Conservation (phyloP, 2,113 vertebrate genomes). For the Psittacus erithacus region DNA sequence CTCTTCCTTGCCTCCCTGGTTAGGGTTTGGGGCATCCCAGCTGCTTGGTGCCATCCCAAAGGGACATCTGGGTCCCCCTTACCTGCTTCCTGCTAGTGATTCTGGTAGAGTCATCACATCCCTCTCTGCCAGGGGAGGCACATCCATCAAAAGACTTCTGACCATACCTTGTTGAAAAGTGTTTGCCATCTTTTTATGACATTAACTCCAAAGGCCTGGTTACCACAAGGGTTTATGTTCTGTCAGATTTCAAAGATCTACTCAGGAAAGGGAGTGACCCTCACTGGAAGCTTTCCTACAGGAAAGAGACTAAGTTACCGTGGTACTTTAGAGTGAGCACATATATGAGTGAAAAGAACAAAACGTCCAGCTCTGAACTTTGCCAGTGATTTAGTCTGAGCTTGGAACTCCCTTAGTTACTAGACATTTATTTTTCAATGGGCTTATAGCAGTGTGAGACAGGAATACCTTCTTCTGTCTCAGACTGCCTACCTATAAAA, state of each 20-base stretch:
- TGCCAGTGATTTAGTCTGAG: not conserved
- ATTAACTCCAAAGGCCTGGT: not conserved
- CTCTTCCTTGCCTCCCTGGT: not conserved
- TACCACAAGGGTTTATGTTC: not conserved
- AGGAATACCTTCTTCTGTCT: not conserved
- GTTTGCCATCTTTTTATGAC: not conserved
- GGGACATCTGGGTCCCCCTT: not conserved
- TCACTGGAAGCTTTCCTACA: not conserved
- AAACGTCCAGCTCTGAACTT: not conserved
- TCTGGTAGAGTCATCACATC: rapidly evolving
- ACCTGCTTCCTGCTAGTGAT: not conserved
- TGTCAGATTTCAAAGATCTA: not conserved
- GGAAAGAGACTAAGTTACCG: not conserved
- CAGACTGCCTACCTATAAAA: not conserved
- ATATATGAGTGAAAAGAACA: not conserved
- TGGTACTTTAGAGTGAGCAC: not conserved
- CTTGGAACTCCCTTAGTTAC: not conserved
- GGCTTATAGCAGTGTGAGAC: not conserved
- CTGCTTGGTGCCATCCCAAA: not conserved
- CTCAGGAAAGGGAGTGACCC: not conserved
- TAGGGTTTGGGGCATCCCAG: not conserved
- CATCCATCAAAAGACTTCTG: not conserved
- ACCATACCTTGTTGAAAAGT: not conserved
- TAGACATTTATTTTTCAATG: not conserved
- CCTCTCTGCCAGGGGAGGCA: not conserved